Evolutionary conservation across 2,888 invertebrate species (phyloP), one percentile per base, ranked within the genome.

Genomic region (Poecilus cupreus): DNA sequence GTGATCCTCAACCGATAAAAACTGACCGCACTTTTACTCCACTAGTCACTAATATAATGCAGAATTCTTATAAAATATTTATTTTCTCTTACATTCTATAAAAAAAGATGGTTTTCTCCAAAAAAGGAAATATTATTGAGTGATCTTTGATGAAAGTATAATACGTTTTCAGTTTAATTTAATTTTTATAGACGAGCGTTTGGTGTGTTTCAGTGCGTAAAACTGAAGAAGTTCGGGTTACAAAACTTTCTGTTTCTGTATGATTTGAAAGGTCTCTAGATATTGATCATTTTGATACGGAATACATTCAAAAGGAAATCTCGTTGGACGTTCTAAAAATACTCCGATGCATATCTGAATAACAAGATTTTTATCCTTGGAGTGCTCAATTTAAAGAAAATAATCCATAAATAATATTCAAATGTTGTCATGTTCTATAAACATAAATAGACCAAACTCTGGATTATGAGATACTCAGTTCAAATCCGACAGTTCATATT

Each of bases 211-310:
- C 26, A n/a, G 60, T 60, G 26, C 11, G 1, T n/a, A n/a, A n/a
- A n/a, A n/a, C n/a, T n/a, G 26, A 4, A 43, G n/a, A 60, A 60
- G 13, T 5, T 4, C 11, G n/a, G 43, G 43, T 43, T 43, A 3
- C 1, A 43, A 43, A 43, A 26, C 60, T 60, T 60, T 60, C 24
- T 22, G 5, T 43, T 43, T 43, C 43, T 13, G 26, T 60, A 26
- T 24, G 60, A 60, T 60, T 60, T 60, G 60, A 60, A 60, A 60
- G 60, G 11, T 43, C 43, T 43, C 13, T 1, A 60, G n/a, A 60
- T 60, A 60, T 60, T 60, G 60, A 60, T 60, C 60, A 60, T 60
- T 60, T 60, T 60, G 60, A 60, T 60, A 60, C 60, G n/a, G n/a
- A 60, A 24, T 10, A 13, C 24, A 60, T 60, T 60, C 24, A 60